Base-by-base conservation (phyloP, 2,113 vertebrate genomes). In the Pachyramphus minor region DNA sequence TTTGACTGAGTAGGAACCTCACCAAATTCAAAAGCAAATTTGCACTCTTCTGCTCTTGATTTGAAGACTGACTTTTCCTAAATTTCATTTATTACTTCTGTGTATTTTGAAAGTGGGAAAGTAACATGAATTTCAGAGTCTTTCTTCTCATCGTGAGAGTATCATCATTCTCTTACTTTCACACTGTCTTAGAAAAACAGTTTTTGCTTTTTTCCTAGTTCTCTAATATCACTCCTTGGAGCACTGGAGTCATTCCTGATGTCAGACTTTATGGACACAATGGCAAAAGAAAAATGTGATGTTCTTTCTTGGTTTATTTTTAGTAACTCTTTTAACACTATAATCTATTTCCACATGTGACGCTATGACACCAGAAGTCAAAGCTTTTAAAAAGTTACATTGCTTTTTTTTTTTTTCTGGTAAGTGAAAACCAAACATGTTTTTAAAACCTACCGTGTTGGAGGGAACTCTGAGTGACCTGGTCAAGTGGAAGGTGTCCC, bases 221-320 rank as follows among this genome's bases (percentile, higher is more conserved):
- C 37, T 44, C 28, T 66, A 55, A 19, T 73, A 58, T 22, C 13
- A 37, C 8, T 81, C 22, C 20, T n/a, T 44, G 23, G 17, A 90
- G 6, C 17, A 35, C 3, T 27, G 4, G 14, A 60, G 27, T 64
- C 4, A 42, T 52, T 90, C 44, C 35, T 82, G 39, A 37, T 66
- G 5, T 79, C 30, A n/a, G 31, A 71, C 0, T 0, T 37, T 10
- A 59, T 6, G 78, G 24, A 67, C 6, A 44, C 1, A 11, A 2
- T 69, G 11, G 13, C 37, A 82, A 35, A 50, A 92, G 30, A 88
- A 88, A 60, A 2, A 20, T 47, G 9, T 39, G 4, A 22, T 47
- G 12, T 39, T 3, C 5, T 71, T 82, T 79, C 3, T 12, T 68
- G 25, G 1, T 76, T 68, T 86, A 39, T 52, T 76, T 90, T 90